phyloP scores from a whole-genome alignment of 2,797 vertebrate species.

The Ataeniobius toweri region DNA sequence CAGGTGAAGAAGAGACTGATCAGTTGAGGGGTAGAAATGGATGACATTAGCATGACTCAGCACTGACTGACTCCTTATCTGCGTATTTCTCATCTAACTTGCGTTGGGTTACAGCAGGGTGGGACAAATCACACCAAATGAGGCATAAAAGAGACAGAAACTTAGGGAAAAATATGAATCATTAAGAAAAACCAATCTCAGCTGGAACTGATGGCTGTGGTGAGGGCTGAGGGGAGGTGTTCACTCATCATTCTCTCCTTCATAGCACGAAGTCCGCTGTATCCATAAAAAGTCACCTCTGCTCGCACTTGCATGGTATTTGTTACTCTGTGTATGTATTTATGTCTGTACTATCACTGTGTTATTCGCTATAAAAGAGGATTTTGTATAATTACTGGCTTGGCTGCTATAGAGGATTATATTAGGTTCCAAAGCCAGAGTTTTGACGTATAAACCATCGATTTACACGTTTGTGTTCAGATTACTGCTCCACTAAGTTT shows the following conservation, averaged over 20 bases:
- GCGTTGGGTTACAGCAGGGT: not conserved
- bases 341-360: constrained; percentile 73
- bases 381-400: constrained; percentile 60
- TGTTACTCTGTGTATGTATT: constrained; percentile 64
- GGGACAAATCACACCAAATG: constrained; percentile 3
- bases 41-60: constrained; percentile 10
- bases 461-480: constrained; percentile 37
- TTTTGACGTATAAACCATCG: constrained; percentile 51
- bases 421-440: constrained; percentile 71
- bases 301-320: constrained; percentile 67
- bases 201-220: constrained; percentile 31
- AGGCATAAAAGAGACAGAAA: constrained; percentile 27
- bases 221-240: not conserved
- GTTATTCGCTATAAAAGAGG: constrained; percentile 64
- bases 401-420: constrained; percentile 76
- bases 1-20: constrained; percentile 33
- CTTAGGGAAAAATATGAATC: constrained; percentile 26
- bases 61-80: constrained; percentile 16
- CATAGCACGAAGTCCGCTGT: not conserved
- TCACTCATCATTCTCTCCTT: constrained; percentile 9
- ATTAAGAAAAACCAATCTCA: constrained; percentile 29
- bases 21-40: constrained; percentile 40
- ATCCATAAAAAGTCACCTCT: constrained; percentile 38
- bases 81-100: constrained; percentile 12
- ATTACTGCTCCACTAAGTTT: constrained; percentile 26